Evolutionary conservation across 2,888 invertebrate species (phyloP).

Genomic region (Pristionchus mayeri): DNA sequence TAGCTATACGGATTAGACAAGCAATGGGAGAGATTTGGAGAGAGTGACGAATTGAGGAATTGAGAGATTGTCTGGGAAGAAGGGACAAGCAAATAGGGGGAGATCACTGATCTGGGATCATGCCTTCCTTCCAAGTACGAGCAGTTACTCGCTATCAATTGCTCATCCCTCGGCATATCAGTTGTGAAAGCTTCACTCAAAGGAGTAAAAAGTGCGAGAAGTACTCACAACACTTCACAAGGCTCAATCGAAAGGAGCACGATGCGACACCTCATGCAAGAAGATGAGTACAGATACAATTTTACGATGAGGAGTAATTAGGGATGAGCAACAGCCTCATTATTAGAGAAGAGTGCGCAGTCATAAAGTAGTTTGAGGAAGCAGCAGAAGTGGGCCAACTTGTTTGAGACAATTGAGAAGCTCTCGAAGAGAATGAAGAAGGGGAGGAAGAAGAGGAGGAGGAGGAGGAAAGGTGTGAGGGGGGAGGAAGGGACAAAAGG

Average conservation of each 20-base stretch:
- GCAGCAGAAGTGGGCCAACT: conserved; percentile 11
- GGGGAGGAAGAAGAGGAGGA: conserved; percentile 18
- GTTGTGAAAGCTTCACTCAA: too few species aligned
- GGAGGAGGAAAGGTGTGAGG: not conserved
- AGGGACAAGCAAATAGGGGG: not conserved
- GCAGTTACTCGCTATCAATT: too few species aligned
- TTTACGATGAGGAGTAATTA: not conserved
- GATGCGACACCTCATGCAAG: too few species aligned
- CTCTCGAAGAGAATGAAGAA: conserved; percentile 27
- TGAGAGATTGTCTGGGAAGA: too few species aligned
- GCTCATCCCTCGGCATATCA: too few species aligned
- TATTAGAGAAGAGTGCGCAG: conserved; percentile 13
- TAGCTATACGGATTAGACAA: conserved; percentile 41
- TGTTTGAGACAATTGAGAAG: conserved; percentile 42
- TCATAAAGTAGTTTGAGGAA: conserved; percentile 25
- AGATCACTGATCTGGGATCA: not conserved
- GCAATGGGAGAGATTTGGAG: conserved; percentile 42
- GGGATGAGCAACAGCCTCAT: not conserved
- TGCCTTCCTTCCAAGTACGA: too few species aligned
- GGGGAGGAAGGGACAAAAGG: not conserved
- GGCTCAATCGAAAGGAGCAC: too few species aligned
- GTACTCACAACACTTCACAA: too few species aligned
- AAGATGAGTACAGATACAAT: not conserved
- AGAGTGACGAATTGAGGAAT: not conserved
- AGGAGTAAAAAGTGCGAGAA: too few species aligned